Evolutionary conservation across 2,888 invertebrate species (phyloP).

Genomic region (Drosophila affinis): DNA sequence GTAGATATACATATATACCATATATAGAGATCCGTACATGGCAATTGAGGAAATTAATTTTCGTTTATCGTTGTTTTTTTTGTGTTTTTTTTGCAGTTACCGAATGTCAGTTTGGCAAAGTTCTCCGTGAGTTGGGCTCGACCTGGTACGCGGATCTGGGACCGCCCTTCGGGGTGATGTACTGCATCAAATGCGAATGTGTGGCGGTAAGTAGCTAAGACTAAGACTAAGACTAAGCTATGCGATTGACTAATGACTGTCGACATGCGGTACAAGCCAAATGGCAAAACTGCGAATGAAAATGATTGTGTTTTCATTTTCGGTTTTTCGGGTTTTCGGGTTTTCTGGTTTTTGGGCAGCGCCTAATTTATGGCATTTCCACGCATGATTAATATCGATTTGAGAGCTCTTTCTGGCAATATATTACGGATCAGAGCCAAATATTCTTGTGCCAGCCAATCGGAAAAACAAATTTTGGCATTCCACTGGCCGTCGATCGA

Average conservation of each 20-base stretch:
- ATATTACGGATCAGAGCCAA: constrained; percentile 25
- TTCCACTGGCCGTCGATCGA: constrained; percentile 39
- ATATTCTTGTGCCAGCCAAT: constrained; percentile 45
- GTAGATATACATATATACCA: constrained; percentile 19
- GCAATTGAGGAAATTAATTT: constrained; percentile 45
- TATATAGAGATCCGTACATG: constrained; percentile 29
- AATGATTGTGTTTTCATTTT: constrained; percentile 34
- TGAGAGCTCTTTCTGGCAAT: constrained; percentile 70
- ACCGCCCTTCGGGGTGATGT: constrained; percentile 96
- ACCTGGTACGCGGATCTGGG: constrained; percentile 97
- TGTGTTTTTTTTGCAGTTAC: constrained; percentile 85
- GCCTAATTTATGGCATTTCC: constrained; percentile 74
- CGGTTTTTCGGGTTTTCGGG: constrained; percentile 1
- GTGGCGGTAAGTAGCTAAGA: constrained; percentile 90
- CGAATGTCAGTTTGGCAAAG: constrained; percentile 97
- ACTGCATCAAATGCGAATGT: constrained; percentile 98
- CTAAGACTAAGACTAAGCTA: no score
- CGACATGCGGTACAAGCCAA: constrained; percentile 64
- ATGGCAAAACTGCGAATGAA: constrained; percentile 4
- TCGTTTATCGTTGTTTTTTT: constrained; percentile 42
- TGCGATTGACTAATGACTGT: constrained; percentile 72
- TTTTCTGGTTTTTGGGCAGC: constrained; percentile 15
- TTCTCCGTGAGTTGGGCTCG: constrained; percentile 93
- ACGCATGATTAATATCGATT: constrained; percentile 81
- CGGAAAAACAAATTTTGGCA: constrained; percentile 44